These are phyloP conservation scores for Phengaris arion DNA, from an alignment of 2,888 invertebrate species.

Conservation along the genomic window DNA sequence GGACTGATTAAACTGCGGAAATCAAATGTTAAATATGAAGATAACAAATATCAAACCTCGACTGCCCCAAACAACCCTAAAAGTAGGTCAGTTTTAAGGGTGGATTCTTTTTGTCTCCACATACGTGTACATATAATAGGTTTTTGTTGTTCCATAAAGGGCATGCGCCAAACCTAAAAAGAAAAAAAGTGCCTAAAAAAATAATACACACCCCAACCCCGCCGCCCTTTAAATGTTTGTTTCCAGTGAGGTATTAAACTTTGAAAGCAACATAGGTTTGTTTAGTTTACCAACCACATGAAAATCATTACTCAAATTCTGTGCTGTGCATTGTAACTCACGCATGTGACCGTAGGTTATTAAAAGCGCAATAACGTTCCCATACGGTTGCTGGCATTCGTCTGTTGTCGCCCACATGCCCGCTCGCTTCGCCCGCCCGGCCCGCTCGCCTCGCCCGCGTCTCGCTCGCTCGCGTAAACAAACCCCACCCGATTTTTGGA, in stretches of 20 bases:
- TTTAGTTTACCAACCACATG: background rate
- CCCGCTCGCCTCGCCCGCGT: constrained; percentile 52
- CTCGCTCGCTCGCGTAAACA: constrained; percentile 45
- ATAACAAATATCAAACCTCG: too few relatives aligned
- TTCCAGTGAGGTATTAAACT: too few relatives aligned
- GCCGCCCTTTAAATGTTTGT: background rate
- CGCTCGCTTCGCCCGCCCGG: constrained; percentile 39
- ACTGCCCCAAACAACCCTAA: too few relatives aligned
- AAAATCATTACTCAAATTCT: constrained; percentile 13
- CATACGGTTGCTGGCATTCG: constrained; percentile 59
- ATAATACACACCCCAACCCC: background rate
- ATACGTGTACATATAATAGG: too few relatives aligned
- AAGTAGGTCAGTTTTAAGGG: too few relatives aligned
- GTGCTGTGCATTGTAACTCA: constrained; percentile 2
- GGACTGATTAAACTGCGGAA: too few relatives aligned
- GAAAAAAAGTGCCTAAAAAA: too few relatives aligned
- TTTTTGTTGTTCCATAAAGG: too few relatives aligned
- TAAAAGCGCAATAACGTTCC: constrained; percentile 49
- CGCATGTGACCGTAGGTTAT: constrained; percentile 15
- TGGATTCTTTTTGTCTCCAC: too few relatives aligned
- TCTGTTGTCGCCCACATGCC: constrained; percentile 68
- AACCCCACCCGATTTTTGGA: constrained; percentile 37
- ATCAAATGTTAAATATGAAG: too few relatives aligned
- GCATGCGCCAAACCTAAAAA: too few relatives aligned
- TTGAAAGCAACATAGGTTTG: background rate